A percentile compares a stretch with the other conserved stretches of the same genome.
These are phyloP conservation scores for Geococcyx californianus DNA, from an alignment of 2,113 vertebrate genomes.

Conservation along the genomic window DNA sequence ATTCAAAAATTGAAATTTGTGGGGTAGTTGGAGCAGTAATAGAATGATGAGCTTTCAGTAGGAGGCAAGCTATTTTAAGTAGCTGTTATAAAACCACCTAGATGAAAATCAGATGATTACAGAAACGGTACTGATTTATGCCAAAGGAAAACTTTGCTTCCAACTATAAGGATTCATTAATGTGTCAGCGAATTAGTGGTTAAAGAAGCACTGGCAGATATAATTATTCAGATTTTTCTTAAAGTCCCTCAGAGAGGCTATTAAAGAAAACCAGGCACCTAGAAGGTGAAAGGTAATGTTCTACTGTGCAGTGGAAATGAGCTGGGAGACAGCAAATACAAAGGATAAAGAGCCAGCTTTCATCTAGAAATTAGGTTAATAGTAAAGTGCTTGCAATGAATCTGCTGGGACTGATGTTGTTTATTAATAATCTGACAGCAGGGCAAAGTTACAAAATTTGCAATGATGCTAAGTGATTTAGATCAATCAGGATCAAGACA, in stretches of 20 bases:
- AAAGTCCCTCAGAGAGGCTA: not conserved
- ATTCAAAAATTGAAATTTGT: slow-evolving; percentile 17
- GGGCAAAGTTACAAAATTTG: not conserved
- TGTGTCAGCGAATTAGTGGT: slow-evolving; percentile 20
- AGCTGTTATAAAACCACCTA: slow-evolving; percentile 27
- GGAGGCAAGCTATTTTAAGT: slow-evolving; percentile 22
- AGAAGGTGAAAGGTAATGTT: not conserved
- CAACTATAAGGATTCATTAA: not conserved
- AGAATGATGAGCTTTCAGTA: slow-evolving; percentile 10
- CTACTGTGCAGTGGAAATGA: not conserved
- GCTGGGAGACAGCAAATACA: not conserved
- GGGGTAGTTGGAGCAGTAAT: not conserved
- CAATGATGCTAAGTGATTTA: not conserved
- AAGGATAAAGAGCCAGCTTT: not conserved
- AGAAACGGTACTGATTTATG: not conserved
- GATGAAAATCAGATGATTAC: slow-evolving; percentile 34
- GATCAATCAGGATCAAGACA: not conserved
- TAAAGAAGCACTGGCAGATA: not conserved
- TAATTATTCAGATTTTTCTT: slow-evolving; percentile 5
- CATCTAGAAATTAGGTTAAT: not conserved
- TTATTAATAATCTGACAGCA: not conserved
- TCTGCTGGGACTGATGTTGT: not conserved
- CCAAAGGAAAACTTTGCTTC: slow-evolving; percentile 7
- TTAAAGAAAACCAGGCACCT: not conserved
- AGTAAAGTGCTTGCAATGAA: not conserved